phyloP scores from a whole-genome alignment of 2,888 invertebrate genomes.

The Andrena haemorrhoa region DNA sequence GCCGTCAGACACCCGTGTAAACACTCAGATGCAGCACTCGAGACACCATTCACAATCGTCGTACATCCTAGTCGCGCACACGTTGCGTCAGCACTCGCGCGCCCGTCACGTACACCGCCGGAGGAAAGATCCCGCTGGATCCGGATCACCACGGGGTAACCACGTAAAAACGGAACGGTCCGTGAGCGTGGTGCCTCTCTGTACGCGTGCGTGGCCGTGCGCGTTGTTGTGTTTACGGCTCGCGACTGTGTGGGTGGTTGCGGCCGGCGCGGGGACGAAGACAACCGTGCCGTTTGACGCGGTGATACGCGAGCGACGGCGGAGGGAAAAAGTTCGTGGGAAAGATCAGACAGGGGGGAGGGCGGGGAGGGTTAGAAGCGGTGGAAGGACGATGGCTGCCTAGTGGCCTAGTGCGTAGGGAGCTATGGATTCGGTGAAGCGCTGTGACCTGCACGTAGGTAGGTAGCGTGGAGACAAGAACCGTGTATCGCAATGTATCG shows the following conservation, averaged over 20 bases:
- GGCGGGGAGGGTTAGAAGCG: slow-evolving; percentile 13
- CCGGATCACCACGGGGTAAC: slow-evolving; percentile 26
- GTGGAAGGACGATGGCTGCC: slow-evolving; percentile 56
- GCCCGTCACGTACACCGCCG: neutral
- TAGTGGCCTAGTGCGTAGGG: slow-evolving; percentile 73
- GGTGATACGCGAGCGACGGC: slow-evolving; percentile 7
- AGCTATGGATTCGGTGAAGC: slow-evolving; percentile 78
- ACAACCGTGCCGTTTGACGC: slow-evolving; percentile 33
- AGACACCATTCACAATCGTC: slow-evolving; percentile 56
- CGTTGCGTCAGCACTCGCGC: slow-evolving; percentile 29
- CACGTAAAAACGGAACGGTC: slow-evolving; percentile 49
- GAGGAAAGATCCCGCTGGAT: slow-evolving; percentile 34
- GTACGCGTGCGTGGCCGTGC: slow-evolving; percentile 69
- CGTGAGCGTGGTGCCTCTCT: slow-evolving; percentile 52
- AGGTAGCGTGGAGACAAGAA: slow-evolving; percentile 80
- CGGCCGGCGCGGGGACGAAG: slow-evolving; percentile 47
- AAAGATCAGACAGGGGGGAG: slow-evolving; percentile 37
- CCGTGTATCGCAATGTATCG: slow-evolving; percentile 84
- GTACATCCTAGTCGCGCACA: slow-evolving; percentile 8
- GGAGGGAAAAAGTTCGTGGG: slow-evolving; percentile 6
- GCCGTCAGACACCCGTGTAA: slow-evolving; percentile 36
- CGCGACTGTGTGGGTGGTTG: slow-evolving; percentile 44
- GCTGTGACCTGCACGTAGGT: slow-evolving; percentile 79
- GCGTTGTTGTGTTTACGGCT: slow-evolving; percentile 70
- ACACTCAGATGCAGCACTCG: slow-evolving; percentile 57